Evolutionary conservation across 2,113 vertebrate genomes (phyloP).

Genomic region (Abramis brama): DNA sequence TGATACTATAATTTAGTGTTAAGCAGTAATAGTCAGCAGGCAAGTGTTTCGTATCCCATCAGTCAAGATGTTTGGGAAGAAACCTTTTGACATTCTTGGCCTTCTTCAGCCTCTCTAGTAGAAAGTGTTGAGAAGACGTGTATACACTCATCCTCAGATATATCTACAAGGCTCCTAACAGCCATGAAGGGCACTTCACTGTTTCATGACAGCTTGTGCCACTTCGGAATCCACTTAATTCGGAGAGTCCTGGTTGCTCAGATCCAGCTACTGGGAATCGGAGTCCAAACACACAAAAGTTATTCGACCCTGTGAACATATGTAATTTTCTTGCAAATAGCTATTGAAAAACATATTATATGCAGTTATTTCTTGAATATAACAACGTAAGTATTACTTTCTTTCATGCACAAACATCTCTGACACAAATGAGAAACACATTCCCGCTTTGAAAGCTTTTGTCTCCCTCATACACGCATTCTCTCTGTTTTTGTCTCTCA

Average conservation of each 20-base stretch:
- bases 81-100: neutral
- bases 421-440: neutral
- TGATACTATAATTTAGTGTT: neutral
- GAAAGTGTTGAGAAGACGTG: neutral
- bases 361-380: neutral
- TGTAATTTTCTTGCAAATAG: neutral
- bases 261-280: neutral
- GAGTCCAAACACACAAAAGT: neutral
- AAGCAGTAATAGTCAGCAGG: neutral
- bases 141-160: slow-evolving; percentile 34
- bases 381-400: neutral
- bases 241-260: slow-evolving; percentile 18
- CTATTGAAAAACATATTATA: neutral
- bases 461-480: neutral
- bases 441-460: slow-evolving; percentile 5
- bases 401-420: neutral
- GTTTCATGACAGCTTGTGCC: slow-evolving; percentile 36
- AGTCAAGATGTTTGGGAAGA: slow-evolving; percentile 3
- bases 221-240: slow-evolving; percentile 25
- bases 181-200: slow-evolving; percentile 37
- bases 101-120: slow-evolving; percentile 13
- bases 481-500: slow-evolving; percentile 36
- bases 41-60: neutral
- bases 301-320: neutral
- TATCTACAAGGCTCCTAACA: slow-evolving; percentile 36